These are phyloP conservation scores for Callocephalon fimbriatum DNA, from an alignment of 2,113 vertebrate genomes.

Conservation along the genomic window DNA sequence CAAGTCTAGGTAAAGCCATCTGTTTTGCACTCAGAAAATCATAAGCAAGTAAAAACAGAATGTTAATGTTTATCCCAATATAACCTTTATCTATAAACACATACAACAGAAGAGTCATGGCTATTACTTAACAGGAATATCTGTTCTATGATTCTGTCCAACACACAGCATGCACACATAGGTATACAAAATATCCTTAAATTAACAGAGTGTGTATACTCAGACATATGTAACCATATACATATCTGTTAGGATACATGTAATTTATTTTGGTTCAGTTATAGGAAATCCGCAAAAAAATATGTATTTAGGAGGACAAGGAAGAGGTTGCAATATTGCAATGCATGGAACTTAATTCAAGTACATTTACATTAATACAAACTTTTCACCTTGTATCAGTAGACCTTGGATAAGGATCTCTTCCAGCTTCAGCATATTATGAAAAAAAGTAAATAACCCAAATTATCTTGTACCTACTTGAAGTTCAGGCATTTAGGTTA, in stretches of 20 bases:
- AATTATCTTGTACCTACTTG: neutral
- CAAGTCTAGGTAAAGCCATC: neutral
- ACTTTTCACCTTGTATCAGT: neutral
- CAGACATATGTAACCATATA: neutral
- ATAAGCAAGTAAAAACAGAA: neutral
- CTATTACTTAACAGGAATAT: neutral
- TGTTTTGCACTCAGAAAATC: neutral
- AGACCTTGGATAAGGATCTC: neutral
- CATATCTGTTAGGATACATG: neutral
- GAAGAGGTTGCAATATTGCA: neutral
- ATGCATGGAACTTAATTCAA: neutral
- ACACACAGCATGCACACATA: neutral
- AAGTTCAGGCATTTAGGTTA: neutral
- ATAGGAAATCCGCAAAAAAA: neutral
- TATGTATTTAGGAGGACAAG: neutral
- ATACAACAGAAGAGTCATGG: neutral
- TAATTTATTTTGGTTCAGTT: neutral
- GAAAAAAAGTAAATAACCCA: neutral
- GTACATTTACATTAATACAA: neutral
- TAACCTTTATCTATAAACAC: neutral
- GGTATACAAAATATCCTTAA: neutral
- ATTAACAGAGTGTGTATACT: neutral
- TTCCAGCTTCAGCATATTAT: neutral
- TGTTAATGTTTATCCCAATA: neutral
- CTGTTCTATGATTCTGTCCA: neutral